These are phyloP conservation scores for Pelobates fuscus DNA, from an alignment of 2,113 vertebrate species.

Conservation along the genomic window DNA sequence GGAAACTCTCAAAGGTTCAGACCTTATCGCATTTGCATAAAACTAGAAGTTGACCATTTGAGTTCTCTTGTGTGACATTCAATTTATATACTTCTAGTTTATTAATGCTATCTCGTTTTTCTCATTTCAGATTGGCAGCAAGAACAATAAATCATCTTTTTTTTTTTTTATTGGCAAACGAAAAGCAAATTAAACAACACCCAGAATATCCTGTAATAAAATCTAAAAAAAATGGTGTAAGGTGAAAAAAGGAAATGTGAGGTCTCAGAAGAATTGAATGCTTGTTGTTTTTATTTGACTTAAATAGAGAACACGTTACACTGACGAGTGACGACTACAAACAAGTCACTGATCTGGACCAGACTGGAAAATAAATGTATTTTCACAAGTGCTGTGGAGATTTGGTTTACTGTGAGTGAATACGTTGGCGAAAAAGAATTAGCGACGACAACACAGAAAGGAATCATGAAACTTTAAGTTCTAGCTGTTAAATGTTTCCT, in stretches of 20 bases:
- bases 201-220: slow-evolving; percentile 4
- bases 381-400: neutral
- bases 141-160: neutral
- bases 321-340: neutral
- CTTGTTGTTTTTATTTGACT: neutral
- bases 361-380: slow-evolving; percentile 3
- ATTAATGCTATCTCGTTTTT: too few species aligned
- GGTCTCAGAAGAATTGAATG: neutral
- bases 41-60: too few species aligned
- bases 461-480: neutral
- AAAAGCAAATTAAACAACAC: slow-evolving; percentile 5
- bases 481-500: neutral
- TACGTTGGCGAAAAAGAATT: neutral
- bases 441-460: neutral
- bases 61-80: too few species aligned
- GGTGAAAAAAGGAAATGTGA: neutral
- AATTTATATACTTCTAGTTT: too few species aligned
- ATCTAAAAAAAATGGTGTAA: neutral
- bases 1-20: too few species aligned
- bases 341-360: neutral
- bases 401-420: too few species aligned
- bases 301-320: neutral
- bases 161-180: neutral
- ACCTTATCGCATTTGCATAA: too few species aligned
- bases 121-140: slow-evolving; percentile 5